Conservation (phyloP, 2,888 invertebrate genomes). For the Acanthosepion lycidas region DNA sequence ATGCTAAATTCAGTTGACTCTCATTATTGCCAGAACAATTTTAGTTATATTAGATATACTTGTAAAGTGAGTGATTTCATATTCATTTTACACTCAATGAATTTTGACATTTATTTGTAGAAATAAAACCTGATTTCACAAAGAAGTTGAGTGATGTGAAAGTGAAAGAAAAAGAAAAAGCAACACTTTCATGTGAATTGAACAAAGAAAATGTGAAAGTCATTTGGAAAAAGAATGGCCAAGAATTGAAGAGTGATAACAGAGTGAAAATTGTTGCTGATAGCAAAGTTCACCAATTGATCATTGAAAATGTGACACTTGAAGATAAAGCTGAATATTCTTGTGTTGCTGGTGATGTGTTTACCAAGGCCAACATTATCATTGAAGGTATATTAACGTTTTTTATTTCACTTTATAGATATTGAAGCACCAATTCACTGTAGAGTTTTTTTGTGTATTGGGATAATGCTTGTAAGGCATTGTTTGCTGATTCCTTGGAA, state of each 20-base stretch:
- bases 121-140: constrained; percentile 11
- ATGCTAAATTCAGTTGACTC: too few relatives aligned
- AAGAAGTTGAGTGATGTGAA: neutral
- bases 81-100: too few relatives aligned
- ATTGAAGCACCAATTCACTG: neutral
- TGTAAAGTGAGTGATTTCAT: too few relatives aligned
- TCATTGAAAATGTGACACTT: constrained; percentile 63
- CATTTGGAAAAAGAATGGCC: constrained; percentile 43
- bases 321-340: constrained; percentile 70
- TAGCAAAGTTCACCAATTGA: constrained; percentile 74
- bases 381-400: constrained; percentile 65
- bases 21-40: too few relatives aligned
- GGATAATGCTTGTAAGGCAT: neutral
- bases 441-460: neutral
- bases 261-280: constrained; percentile 82
- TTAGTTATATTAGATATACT: too few relatives aligned
- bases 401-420: neutral
- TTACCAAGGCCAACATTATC: constrained; percentile 65
- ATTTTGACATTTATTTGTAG: neutral
- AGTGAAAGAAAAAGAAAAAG: constrained; percentile 35
- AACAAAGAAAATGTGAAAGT: constrained; percentile 39
- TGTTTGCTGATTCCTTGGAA: neutral
- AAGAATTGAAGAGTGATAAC: neutral
- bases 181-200: neutral
- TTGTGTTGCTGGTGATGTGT: constrained; percentile 62